These are phyloP conservation scores for Ditylenchus weischeri DNA, from an alignment of 2,888 invertebrate species.

Conservation along the genomic window DNA sequence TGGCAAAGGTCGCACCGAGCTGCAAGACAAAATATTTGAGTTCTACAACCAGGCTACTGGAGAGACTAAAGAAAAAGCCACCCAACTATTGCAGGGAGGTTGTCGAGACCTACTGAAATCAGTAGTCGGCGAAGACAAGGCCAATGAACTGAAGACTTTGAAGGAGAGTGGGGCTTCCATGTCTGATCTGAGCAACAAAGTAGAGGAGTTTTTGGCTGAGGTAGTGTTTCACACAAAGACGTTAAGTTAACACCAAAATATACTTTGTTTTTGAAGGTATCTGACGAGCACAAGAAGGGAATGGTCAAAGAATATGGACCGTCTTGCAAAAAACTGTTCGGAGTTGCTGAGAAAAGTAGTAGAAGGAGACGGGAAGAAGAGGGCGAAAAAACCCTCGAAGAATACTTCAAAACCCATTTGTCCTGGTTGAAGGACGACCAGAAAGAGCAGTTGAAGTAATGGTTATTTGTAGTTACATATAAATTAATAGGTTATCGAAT, in stretches of 20 bases:
- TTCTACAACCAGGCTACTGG: conserved; percentile 36
- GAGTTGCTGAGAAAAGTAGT: conserved; percentile 13
- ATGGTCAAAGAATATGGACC: conserved; percentile 35
- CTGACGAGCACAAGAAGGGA: conserved; percentile 39
- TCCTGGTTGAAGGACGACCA: conserved; percentile 41
- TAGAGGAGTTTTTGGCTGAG: conserved; percentile 29
- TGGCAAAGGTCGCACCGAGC: conserved; percentile 29
- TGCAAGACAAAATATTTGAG: conserved; percentile 33
- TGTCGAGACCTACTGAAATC: conserved; percentile 34
- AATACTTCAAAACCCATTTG: conserved; percentile 41
- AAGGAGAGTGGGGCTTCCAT: conserved; percentile 32
- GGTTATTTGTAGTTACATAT: no score
- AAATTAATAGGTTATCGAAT: no score
- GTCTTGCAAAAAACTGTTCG: conserved; percentile 34
- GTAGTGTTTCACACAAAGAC: no score
- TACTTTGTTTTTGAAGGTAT: conserved; percentile 13
- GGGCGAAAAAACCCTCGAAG: conserved; percentile 32
- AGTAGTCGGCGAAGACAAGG: conserved; percentile 29
- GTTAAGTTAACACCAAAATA: no score
- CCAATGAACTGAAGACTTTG: conserved; percentile 34
- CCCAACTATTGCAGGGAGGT: conserved; percentile 37
- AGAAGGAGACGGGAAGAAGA: conserved; percentile 5
- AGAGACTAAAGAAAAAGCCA: conserved; percentile 39
- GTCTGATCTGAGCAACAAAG: conserved; percentile 32
- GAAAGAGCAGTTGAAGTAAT: conserved; percentile 26